Conservation (phyloP, 2,113 vertebrate genomes). For the Brachyhypopomus gauderio region DNA sequence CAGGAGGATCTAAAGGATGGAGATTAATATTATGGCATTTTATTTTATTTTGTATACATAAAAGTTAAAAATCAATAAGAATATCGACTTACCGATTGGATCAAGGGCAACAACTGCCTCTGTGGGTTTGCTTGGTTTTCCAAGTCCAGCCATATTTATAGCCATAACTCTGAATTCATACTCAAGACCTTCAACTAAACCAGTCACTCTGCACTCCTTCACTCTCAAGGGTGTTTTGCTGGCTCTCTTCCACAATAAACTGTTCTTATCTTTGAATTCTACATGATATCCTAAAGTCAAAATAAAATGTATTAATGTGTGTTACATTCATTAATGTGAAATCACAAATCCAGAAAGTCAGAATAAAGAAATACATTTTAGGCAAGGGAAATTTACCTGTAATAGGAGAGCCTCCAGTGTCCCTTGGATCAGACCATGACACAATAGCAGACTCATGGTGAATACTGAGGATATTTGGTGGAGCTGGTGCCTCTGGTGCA, state of each 20-base stretch:
- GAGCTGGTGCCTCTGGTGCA: slow-evolving; percentile 92
- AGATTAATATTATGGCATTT: neutral
- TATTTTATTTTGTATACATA: neutral
- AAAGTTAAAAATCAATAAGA: neutral
- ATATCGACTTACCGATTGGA: slow-evolving; percentile 87
- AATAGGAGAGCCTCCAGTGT: slow-evolving; percentile 92
- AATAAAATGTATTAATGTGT: slow-evolving; percentile 12
- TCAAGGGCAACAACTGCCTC: slow-evolving; percentile 91
- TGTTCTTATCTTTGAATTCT: slow-evolving; percentile 96
- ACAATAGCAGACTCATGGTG: slow-evolving; percentile 90
- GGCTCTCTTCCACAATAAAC: slow-evolving; percentile 95
- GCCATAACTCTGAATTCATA: slow-evolving; percentile 99
- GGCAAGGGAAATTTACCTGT: slow-evolving; percentile 80
- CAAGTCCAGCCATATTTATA: slow-evolving; percentile 92
- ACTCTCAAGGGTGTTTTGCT: slow-evolving; percentile 89
- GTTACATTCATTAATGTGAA: too few relatives aligned
- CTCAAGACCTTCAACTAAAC: slow-evolving; percentile 93
- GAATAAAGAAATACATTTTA: neutral
- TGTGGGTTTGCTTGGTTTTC: slow-evolving; percentile 90
- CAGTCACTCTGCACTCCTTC: slow-evolving; percentile 93
- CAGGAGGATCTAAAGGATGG: slow-evolving; percentile 87
- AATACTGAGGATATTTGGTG: slow-evolving; percentile 86
- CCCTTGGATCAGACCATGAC: slow-evolving; percentile 90
- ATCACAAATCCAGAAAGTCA: neutral
- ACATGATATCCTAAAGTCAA: slow-evolving; percentile 86